A percentile compares a stretch with the other conserved stretches of the same genome.
Conservation (phyloP, 2,113 vertebrate species). For the Grammomys dolichurus region DNA sequence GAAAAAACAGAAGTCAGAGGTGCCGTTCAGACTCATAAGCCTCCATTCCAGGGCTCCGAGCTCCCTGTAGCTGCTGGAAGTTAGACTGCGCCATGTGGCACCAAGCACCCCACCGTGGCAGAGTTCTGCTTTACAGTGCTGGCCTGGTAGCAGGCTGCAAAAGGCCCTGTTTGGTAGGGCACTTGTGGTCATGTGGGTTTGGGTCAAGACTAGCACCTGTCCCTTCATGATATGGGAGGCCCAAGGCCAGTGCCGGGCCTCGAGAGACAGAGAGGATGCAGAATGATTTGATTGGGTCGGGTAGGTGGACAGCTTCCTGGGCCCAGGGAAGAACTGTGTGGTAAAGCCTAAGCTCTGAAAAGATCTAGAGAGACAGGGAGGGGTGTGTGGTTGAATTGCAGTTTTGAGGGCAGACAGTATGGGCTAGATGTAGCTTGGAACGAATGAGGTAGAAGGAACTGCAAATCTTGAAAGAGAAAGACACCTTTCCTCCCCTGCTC, state of each 20-base stretch:
- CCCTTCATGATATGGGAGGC: background rate
- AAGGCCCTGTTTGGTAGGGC: background rate
- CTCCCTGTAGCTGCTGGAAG: fast-evolving
- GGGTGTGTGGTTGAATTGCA: fast-evolving
- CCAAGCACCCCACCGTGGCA: fast-evolving
- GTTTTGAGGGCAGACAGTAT: fast-evolving
- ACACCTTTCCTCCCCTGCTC: background rate
- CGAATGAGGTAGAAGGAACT: background rate
- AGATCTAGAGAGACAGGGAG: background rate
- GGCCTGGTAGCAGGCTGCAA: background rate
- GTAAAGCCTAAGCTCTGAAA: background rate
- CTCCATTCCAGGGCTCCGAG: fast-evolving
- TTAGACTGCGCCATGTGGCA: fast-evolving
- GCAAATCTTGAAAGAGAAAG: background rate
- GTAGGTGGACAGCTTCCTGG: background rate
- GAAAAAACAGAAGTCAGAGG: background rate
- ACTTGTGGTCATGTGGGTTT: fast-evolving
- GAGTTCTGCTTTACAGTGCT: fast-evolving
- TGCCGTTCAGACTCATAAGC: fast-evolving
- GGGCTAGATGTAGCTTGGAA: background rate
- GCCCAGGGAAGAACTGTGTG: background rate
- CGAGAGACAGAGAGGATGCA: background rate
- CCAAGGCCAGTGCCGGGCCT: background rate
- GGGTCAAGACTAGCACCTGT: background rate
- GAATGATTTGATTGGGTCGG: background rate